phyloP scores from a whole-genome alignment of 2,113 vertebrate species.

The Nothobranchius kuhntae region DNA sequence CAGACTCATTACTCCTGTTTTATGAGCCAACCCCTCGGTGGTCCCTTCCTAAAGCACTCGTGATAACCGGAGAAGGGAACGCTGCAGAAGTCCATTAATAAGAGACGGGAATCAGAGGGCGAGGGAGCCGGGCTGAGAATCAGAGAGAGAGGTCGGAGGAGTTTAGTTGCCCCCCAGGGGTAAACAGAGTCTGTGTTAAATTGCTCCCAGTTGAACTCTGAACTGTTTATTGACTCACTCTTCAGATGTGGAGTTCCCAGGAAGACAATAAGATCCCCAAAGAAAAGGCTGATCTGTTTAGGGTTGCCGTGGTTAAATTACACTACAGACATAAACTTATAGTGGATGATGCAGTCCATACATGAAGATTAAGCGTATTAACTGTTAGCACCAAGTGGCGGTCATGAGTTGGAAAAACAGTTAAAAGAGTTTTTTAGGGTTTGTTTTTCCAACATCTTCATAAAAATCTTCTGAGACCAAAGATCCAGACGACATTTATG shows the following conservation, averaged over 20 bases:
- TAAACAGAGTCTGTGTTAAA: conserved; percentile 19
- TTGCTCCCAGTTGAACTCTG: conserved; percentile 51
- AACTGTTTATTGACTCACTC: conserved; percentile 36
- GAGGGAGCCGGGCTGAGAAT: conserved; percentile 16
- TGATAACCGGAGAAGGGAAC: conserved; percentile 1
- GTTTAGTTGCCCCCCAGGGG: conserved; percentile 8
- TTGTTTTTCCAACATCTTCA: too few relatives aligned
- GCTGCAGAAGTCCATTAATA: neutral
- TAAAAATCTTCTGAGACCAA: too few relatives aligned
- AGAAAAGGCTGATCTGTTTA: neutral
- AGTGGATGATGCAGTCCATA: too few relatives aligned
- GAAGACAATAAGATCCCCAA: conserved; percentile 1
- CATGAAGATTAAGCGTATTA: too few relatives aligned
- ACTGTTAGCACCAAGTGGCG: too few relatives aligned
- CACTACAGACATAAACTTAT: too few relatives aligned
- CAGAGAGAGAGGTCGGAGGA: conserved; percentile 18
- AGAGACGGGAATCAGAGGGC: neutral
- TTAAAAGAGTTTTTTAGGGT: too few relatives aligned
- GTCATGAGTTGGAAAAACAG: too few relatives aligned
- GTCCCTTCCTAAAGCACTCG: conserved; percentile 8
- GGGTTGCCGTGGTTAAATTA: neutral
- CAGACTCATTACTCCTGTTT: neutral
- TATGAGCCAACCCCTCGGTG: neutral
- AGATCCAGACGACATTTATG: too few relatives aligned
- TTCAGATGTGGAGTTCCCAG: conserved; percentile 23